Evolutionary conservation across 2,888 invertebrate genomes (phyloP).

Genomic region (Coecobrya sp.): DNA sequence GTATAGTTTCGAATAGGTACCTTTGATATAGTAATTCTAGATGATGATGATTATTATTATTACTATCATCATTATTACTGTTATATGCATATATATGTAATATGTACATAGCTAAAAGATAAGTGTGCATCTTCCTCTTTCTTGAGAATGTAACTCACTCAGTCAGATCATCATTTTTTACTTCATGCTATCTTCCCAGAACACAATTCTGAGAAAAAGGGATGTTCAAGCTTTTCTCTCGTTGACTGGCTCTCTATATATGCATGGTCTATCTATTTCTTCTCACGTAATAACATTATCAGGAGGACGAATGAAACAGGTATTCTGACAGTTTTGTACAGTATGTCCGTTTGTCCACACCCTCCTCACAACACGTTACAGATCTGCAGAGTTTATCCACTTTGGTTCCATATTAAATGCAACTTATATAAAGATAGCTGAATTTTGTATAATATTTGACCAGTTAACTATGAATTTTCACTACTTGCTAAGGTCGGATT

Average conservation of each 20-base stretch:
- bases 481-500: no score
- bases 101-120: neutral
- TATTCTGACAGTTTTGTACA: neutral
- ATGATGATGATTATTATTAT: constrained; percentile 21
- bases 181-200: constrained; percentile 36
- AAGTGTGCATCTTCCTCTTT: constrained; percentile 11
- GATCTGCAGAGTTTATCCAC: no score
- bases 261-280: neutral
- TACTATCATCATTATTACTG: neutral
- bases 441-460: no score
- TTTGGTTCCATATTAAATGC: no score
- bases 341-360: neutral
- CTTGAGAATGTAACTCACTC: neutral
- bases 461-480: no score
- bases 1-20: neutral
- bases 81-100: neutral
- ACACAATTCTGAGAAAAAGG: constrained; percentile 16
- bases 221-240: neutral
- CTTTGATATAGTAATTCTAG: neutral
- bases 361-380: no score
- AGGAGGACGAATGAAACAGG: neutral
- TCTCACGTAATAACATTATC: neutral
- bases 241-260: neutral
- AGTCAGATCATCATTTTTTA: constrained; percentile 55
- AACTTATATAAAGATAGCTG: no score